phyloP scores from a whole-genome alignment of 2,797 vertebrate species.

The Tragelaphus oryx region DNA sequence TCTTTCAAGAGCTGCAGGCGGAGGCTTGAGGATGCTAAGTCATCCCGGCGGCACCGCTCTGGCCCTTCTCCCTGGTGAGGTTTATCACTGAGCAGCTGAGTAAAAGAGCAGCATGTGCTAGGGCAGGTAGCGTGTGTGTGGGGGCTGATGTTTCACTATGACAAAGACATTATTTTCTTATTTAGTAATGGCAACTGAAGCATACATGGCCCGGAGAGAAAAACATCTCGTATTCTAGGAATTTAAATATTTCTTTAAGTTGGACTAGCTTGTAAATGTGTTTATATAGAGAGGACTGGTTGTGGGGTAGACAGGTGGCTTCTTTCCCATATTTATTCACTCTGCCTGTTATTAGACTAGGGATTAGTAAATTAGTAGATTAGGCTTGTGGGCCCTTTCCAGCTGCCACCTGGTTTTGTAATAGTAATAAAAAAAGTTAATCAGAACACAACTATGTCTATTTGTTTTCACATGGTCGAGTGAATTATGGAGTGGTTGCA shows the following conservation, averaged over 20 bases:
- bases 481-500: not conserved
- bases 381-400: too few species aligned
- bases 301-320: not conserved
- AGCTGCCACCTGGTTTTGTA: not conserved
- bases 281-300: not conserved
- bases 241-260: not conserved
- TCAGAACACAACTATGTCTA: not conserved
- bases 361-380: not conserved
- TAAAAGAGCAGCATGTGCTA: not conserved
- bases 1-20: conserved; percentile 46
- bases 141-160: not conserved
- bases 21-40: conserved; percentile 59
- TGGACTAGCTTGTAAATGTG: not conserved
- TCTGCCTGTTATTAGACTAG: not conserved
- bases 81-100: not conserved
- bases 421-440: not conserved
- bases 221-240: not conserved
- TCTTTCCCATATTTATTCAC: not conserved
- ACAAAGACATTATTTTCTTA: conserved; percentile 13
- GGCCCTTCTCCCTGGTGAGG: not conserved
- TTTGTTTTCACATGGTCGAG: not conserved
- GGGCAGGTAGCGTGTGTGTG: not conserved
- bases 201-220: not conserved
- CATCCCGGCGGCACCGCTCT: conserved; percentile 37
- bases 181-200: conserved; percentile 12